phyloP scores from a whole-genome alignment of 1,140 invertebrate species.

The Lepidurus apus region DNA sequence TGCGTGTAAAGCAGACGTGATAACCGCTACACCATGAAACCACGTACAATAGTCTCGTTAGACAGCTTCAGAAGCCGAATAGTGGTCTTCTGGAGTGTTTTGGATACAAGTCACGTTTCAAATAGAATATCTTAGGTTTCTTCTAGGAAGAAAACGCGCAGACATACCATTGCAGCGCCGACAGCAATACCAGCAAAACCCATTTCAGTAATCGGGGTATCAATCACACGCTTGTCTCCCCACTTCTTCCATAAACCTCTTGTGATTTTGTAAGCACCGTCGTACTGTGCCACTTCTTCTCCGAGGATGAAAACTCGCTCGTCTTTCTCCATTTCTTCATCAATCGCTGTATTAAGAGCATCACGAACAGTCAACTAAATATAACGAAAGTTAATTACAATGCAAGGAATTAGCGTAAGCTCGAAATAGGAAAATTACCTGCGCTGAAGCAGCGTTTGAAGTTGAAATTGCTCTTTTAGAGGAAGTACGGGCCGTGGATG shows the following conservation, averaged over 20 bases:
- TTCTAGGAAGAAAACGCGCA: too few relatives aligned
- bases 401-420: not conserved
- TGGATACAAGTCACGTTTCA: too few relatives aligned
- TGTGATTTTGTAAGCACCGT: constrained; percentile 95
- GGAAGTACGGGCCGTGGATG: not conserved
- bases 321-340: constrained; percentile 94
- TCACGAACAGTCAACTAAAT: constrained; percentile 84
- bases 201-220: constrained; percentile 97
- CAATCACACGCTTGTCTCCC: constrained; percentile 92
- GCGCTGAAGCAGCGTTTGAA: not conserved
- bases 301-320: constrained; percentile 91
- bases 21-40: too few relatives aligned
- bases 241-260: constrained; percentile 98
- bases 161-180: constrained; percentile 82
- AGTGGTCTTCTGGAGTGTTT: not conserved
- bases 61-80: not conserved
- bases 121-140: not conserved
- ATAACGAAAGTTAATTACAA: not conserved
- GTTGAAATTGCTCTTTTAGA: not conserved
- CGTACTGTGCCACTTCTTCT: constrained; percentile 97
- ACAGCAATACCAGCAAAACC: constrained; percentile 96
- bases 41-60: too few relatives aligned
- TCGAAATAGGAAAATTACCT: not conserved
- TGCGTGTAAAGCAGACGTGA: too few relatives aligned
- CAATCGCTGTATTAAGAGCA: constrained; percentile 91